Evolutionary conservation across 1,140 invertebrate genomes (phyloP).

Genomic region (Rhagoletis zephyria): DNA sequence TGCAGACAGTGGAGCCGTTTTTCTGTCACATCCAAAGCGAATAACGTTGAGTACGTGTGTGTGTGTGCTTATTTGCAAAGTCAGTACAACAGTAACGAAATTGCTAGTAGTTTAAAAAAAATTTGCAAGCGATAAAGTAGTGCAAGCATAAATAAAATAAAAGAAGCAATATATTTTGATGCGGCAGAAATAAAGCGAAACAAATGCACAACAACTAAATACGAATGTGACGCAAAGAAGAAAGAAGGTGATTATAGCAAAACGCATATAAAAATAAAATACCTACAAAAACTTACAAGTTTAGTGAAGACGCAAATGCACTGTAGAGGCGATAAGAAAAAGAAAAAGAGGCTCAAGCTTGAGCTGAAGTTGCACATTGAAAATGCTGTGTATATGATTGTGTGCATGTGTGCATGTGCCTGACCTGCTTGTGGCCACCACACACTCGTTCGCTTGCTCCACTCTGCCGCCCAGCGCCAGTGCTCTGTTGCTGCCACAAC

Average conservation of each 20-base stretch:
- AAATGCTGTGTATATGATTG: background rate
- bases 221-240: constrained; percentile 1
- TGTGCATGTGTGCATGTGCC: background rate
- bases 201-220: background rate
- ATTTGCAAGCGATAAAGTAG: background rate
- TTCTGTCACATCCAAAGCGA: constrained; percentile 6
- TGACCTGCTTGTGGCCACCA: constrained; percentile 37
- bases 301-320: constrained; percentile 28
- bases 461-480: background rate
- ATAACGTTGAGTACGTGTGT: background rate
- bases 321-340: constrained; percentile 17
- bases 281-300: background rate
- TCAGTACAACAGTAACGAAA: constrained; percentile 10
- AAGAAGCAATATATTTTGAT: background rate
- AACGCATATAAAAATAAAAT: background rate
- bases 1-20: background rate
- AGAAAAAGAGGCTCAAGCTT: constrained; percentile 43
- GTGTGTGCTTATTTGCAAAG: constrained; percentile 13
- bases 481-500: background rate
- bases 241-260: constrained; percentile 25
- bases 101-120: background rate
- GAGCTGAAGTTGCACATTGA: constrained; percentile 22
- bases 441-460: background rate
- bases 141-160: background rate
- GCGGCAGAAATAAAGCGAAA: constrained; percentile 31